Evolutionary conservation across 2,888 invertebrate genomes (phyloP).

Genomic region (Pogonocherus hispidulus): DNA sequence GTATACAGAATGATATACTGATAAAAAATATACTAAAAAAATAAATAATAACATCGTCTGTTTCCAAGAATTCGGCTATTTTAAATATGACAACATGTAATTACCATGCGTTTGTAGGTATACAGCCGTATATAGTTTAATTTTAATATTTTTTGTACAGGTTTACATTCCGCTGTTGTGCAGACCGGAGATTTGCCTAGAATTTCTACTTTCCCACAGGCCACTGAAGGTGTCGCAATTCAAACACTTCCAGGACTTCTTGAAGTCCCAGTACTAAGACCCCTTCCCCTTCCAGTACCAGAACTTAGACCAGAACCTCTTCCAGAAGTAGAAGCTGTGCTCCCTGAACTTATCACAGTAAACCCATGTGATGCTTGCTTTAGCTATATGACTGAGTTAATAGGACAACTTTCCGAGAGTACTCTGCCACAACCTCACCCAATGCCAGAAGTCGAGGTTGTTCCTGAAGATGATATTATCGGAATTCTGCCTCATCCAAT

Average conservation of each 20-base stretch:
- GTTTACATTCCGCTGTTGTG: slow-evolving; percentile 9
- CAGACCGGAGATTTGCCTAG: slow-evolving; percentile 2
- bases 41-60: no score
- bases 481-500: background rate
- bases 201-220: background rate
- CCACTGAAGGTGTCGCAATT: background rate
- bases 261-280: background rate
- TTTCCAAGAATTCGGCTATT: no score
- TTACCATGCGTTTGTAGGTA: no score
- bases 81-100: no score
- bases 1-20: no score
- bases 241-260: slow-evolving; percentile 4
- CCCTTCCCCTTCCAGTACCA: slow-evolving; percentile 2
- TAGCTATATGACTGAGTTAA: slow-evolving; percentile 15
- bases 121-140: no score
- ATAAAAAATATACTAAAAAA: no score
- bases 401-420: slow-evolving; percentile 8
- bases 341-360: background rate
- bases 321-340: slow-evolving; percentile 3
- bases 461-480: no score
- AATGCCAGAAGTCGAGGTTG: background rate
- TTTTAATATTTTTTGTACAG: background rate
- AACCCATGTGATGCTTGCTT: slow-evolving; percentile 25
- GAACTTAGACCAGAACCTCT: slow-evolving; percentile 2
- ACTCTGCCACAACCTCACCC: background rate